Evolutionary conservation across 2,888 invertebrate genomes (phyloP), one percentile per base, ranked within the genome.

Genomic region (Morpho deidamia): DNA sequence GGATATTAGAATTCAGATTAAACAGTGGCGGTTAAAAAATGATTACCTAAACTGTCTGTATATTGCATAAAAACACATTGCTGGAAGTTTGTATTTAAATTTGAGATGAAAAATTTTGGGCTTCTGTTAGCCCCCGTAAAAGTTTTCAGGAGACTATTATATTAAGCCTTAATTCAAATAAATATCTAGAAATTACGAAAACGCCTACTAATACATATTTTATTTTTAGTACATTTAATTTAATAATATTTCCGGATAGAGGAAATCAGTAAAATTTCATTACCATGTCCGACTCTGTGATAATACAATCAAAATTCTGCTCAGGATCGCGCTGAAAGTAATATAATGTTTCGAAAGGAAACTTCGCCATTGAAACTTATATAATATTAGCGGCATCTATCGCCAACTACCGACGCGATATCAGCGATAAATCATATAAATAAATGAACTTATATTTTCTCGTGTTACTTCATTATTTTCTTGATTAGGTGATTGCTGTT

Each of bases 331-430:
- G 68, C 74, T 68, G 60, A 70, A 83, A 82, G 78, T 79, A 83
- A 87, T 87, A 85, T 84, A 83, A 86, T 87, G 84, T 83, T 86
- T 78, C 78, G 72, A 67, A 70, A 66, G 70, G 73, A 76, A 87
- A 87, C 78, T 87, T 86, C 71, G 60, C 67, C 79, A 84, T 79
- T 73, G 62, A 72, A 88, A 88, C 86, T 87, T 87, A 82, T 86
- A 84, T 82, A 87, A 87, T 88, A 87, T 85, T 81, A 83, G 64
- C 65, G 59, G 68, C 67, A 67, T 64, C 69, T 66, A 66, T 68
- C 66, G 68, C 69, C 65, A 59, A 67, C 69, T 57, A 62, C 61
- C 62, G 58, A 63, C 68, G 62, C 64, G 63, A 66, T 72, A 72
- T 71, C 72, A 69, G 62, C 66, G 55, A 75, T 76, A 73, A 74